Evolutionary conservation across 1,140 invertebrate genomes (phyloP).

Genomic region (Riptortus pedestris): DNA sequence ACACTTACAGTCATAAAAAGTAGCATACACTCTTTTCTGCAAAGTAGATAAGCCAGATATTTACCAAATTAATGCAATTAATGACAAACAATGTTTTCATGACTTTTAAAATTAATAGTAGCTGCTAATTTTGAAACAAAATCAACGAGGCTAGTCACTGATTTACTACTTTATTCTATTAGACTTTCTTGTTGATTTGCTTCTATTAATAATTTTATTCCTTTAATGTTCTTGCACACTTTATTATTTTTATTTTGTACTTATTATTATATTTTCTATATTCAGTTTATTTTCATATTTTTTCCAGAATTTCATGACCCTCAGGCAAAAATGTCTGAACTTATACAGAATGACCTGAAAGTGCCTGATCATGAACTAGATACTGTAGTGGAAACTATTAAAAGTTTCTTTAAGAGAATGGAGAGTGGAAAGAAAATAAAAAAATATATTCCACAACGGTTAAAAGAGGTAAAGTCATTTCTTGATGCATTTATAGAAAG

Average conservation of each 20-base stretch:
- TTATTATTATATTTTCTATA: too few species aligned
- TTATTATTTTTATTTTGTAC: too few species aligned
- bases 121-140: too few species aligned
- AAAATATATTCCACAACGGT: conserved; percentile 37
- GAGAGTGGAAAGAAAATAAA: conserved; percentile 32
- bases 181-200: too few species aligned
- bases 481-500: too few species aligned
- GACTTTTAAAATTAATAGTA: neutral
- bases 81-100: neutral
- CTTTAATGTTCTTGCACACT: too few species aligned
- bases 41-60: too few species aligned
- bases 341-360: conserved; percentile 25
- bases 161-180: too few species aligned
- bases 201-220: too few species aligned
- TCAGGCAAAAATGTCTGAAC: conserved; percentile 25
- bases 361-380: conserved; percentile 23
- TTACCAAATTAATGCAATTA: neutral
- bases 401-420: conserved; percentile 35
- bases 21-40: too few species aligned
- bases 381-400: conserved; percentile 29
- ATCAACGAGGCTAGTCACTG: too few species aligned
- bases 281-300: conserved; percentile 11
- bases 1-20: too few species aligned
- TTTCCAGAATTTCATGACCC: conserved; percentile 33
- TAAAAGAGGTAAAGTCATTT: conserved; percentile 17